phyloP scores from a whole-genome alignment of 92 coral and sea anemone species.

The Palythoa grandiflora region DNA sequence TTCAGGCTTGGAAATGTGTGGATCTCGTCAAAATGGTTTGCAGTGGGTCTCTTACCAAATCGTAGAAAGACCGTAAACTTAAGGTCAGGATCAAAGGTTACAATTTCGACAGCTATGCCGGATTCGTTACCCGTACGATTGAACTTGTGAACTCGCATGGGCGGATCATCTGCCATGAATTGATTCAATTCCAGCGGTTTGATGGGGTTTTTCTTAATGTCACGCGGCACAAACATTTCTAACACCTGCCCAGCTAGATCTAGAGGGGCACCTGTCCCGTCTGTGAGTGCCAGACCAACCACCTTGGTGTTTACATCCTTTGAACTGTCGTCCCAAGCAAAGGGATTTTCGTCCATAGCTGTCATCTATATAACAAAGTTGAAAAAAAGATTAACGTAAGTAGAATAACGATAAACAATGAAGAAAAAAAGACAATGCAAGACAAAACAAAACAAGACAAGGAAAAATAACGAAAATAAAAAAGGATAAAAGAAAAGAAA shows the following conservation, averaged over 20 bases:
- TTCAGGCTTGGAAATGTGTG: constrained; percentile 78
- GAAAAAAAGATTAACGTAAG: background rate
- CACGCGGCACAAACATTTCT: constrained; percentile 88
- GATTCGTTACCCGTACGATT: constrained; percentile 84
- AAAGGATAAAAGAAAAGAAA: too few species aligned
- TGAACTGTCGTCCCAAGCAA: constrained; percentile 81
- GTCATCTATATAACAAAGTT: background rate
- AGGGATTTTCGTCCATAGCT: constrained; percentile 88
- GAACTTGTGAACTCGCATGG: constrained; percentile 92
- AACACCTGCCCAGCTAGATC: constrained; percentile 84
- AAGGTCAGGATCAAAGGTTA: constrained; percentile 71
- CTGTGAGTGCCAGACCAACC: constrained; percentile 83
- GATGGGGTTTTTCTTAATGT: constrained; percentile 76
- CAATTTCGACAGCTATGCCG: constrained; percentile 80
- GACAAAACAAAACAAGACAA: too few species aligned
- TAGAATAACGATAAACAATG: background rate
- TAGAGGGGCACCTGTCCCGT: constrained; percentile 86
- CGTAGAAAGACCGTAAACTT: constrained; percentile 67
- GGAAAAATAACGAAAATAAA: too few species aligned
- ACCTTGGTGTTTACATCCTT: constrained; percentile 90
- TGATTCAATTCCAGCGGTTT: constrained; percentile 83
- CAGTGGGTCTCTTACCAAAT: constrained; percentile 80
- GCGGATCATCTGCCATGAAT: constrained; percentile 76
- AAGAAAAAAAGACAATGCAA: too few species aligned
- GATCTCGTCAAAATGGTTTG: constrained; percentile 77